phyloP scores from a whole-genome alignment of 2,113 vertebrate species.

The Chloropsis hardwickii region DNA sequence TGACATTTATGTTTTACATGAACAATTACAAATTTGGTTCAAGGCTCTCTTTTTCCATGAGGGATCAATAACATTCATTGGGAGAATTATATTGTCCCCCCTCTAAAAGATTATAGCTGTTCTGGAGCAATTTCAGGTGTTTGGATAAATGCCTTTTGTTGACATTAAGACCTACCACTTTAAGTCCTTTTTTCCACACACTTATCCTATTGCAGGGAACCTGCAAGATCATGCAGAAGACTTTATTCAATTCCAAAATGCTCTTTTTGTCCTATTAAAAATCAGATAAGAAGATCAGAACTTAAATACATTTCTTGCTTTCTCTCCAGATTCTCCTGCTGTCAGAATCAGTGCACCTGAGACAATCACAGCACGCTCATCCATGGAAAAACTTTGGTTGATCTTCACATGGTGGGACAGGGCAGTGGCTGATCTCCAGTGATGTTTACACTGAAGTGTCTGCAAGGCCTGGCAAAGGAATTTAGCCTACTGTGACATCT shows the following conservation, averaged over 20 bases:
- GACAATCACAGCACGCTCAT: not conserved
- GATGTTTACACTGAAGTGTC: not conserved
- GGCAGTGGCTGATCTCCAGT: not conserved
- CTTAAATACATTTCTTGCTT: not conserved
- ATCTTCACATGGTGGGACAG: fast-evolving
- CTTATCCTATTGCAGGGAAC: not conserved
- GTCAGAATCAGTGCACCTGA: not conserved
- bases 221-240: not conserved
- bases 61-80: not conserved
- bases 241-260: not conserved
- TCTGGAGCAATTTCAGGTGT: not conserved
- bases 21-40: not conserved
- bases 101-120: not conserved
- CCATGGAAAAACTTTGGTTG: not conserved
- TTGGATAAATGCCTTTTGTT: not conserved
- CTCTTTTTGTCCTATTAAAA: not conserved
- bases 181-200: not conserved
- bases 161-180: not conserved
- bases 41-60: not conserved
- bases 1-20: not conserved
- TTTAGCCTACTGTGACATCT: not conserved
- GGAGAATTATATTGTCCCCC: not conserved
- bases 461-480: not conserved
- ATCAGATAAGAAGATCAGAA: not conserved
- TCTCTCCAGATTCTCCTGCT: not conserved